These are phyloP conservation scores for Odocoileus hemionus DNA, from an alignment of 2,113 vertebrate genomes.

Conservation along the genomic window DNA sequence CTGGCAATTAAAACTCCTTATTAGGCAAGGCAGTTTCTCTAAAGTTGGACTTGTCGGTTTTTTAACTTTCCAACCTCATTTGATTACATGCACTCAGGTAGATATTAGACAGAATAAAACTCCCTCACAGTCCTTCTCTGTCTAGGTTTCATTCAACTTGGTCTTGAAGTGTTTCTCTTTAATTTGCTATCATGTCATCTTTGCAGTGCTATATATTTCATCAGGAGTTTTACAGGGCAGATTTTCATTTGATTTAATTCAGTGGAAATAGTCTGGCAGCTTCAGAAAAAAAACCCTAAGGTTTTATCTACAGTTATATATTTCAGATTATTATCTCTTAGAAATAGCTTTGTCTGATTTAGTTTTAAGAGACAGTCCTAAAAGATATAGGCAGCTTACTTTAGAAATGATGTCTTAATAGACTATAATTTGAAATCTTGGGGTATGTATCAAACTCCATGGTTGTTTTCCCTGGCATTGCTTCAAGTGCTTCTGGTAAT, in stretches of 20 bases:
- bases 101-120: background rate
- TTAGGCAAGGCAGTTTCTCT: background rate
- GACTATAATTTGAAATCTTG: background rate
- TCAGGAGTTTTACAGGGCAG: background rate
- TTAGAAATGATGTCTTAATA: background rate
- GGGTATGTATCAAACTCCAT: background rate
- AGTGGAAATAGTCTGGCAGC: background rate
- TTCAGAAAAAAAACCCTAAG: background rate
- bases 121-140: background rate
- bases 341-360: slow-evolving; percentile 2
- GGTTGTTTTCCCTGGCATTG: background rate
- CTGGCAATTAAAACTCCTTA: background rate
- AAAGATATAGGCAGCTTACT: background rate
- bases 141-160: background rate
- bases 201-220: background rate
- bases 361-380: background rate
- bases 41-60: background rate
- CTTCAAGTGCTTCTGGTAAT: background rate
- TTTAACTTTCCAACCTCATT: background rate
- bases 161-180: background rate
- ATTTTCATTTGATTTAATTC: slow-evolving; percentile 15
- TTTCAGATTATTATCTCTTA: background rate
- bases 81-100: background rate
- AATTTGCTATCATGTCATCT: background rate
- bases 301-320: background rate